Evolutionary conservation across 2,888 invertebrate species (phyloP).

Genomic region (Schizotus pectinicornis): DNA sequence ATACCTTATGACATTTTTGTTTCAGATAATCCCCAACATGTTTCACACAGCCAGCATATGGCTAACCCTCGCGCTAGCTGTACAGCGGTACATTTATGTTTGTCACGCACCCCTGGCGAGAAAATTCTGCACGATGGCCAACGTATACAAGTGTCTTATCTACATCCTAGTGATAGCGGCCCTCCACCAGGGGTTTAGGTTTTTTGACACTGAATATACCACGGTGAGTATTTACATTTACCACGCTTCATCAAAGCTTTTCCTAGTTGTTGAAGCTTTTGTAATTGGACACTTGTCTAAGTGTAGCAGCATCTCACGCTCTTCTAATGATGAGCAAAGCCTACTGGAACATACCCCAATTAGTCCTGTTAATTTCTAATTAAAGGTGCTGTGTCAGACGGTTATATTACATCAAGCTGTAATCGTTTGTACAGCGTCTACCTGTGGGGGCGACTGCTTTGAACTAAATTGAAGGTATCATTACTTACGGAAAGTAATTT

Average conservation of each 20-base stretch:
- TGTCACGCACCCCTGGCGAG: constrained; percentile 90
- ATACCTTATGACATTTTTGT: neutral
- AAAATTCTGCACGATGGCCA: constrained; percentile 75
- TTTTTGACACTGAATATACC: constrained; percentile 73
- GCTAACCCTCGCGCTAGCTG: constrained; percentile 88
- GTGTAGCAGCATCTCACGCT: constrained; percentile 1
- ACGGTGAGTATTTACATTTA: constrained; percentile 45
- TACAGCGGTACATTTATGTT: constrained; percentile 93
- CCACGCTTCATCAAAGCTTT: neutral
- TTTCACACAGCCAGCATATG: constrained; percentile 95
- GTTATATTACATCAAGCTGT: constrained; percentile 1
- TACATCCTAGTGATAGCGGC: constrained; percentile 81
- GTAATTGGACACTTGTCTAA: neutral
- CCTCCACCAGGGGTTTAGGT: constrained; percentile 82
- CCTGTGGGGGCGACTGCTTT: too few species aligned
- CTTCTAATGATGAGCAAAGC: constrained; percentile 1
- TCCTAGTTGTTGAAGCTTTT: neutral
- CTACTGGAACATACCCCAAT: constrained; percentile 15
- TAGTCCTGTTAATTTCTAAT: constrained; percentile 22
- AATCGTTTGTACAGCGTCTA: neutral
- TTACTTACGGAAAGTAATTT: too few species aligned
- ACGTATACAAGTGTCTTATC: constrained; percentile 78
- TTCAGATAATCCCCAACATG: constrained; percentile 78
- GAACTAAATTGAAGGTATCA: too few species aligned
- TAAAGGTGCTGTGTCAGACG: constrained; percentile 10